Base-by-base conservation (phyloP, 1,140 invertebrate genomes). In the Drosophila pachea region DNA sequence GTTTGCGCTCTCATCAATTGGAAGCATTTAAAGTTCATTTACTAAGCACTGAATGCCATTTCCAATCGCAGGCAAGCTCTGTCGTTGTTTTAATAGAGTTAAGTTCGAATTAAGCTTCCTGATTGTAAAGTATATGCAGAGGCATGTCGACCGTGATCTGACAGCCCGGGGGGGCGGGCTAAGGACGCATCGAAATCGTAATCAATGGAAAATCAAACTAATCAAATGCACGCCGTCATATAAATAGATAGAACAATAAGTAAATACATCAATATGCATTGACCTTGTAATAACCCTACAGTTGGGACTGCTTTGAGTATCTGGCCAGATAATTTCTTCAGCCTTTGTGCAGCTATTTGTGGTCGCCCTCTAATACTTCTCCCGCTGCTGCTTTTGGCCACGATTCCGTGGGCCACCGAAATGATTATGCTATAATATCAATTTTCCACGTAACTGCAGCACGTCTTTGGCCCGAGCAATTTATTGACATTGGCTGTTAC, bases 401-500 rank as follows among this genome's bases (percentile, higher is more conserved):
- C 43, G 16, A 38, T 49, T 65, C 42, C 58, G 53, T 54, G 33
- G 53, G 53, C 58, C 62, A 53, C 48, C 45, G 32, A 14, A 63
- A 40, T 36, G 53, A 64, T 56, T 69, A 56, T 56, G 47, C 45
- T 56, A 69, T 50, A 56, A 69, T 69, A 69, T 69, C 60, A 64
- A 64, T 64, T 69, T 69, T 38, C 62, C 8, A 69, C 55, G 36
- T n/a, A 49, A 40, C 38, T 56, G 54, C 12, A 22, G 45, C 40
- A 36, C 38, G 61, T 55, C 43, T 48, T 66, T 59, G 54, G 63
- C 47, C 52, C 42, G 3, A 12, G 31, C 45, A 68, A 67, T 22
- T 36, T 61, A 62, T 62, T 68, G 58, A 54, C 56, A 67, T 68
- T 55, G 59, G 40, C 48, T 64, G 42, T 55, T 38, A 64, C 33